Base-by-base conservation (phyloP, 1,140 invertebrate species). In the Ridgeia piscesae region DNA sequence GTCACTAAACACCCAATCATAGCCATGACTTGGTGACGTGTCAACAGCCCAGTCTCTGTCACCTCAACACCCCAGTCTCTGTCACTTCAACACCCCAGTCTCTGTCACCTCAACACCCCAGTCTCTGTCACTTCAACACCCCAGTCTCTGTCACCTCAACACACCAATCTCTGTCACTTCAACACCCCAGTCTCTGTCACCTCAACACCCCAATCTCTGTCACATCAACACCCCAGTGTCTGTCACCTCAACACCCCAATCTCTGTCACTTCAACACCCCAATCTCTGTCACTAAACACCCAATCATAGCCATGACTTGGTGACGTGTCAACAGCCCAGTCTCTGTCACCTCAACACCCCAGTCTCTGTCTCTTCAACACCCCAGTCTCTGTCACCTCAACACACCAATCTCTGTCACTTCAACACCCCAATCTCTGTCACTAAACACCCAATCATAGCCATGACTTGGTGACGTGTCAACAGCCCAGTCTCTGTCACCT, bases 401-500 rank as follows among this genome's bases (percentile, higher is more conserved):
- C n/a, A 89, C 42, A n/a, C n/a, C n/a, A n/a, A n/a, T n/a, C n/a
- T 42, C 35, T 17, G 92, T 89, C 58, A 35, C 34, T n/a, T 9
- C 42, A 42, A 42, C 42, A 42, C 11, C 42, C 11, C 42, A 42
- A 11, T 42, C 42, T 42, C 42, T 42, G 4, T 42, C 42, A 42
- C 11, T 17, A 89, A 89, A 33, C n/a, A 89, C 42, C 11, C 35
- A 34, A 58, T 89, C 58, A 35, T 77, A 77, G 33, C n/a, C n/a
- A n/a, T 96, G 95, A 92, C 96, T 96, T 96, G 42, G 11, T n/a
- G 34, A 92, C 6, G 21, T 35, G 42, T 11, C 35, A 35, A 77
- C 58, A 77, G 4, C 2, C 27, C 58, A 27, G 17, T 77, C 58
- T 77, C 58, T 77, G 11, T 77, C n/a, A 90, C 21, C 89, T 33